Evolutionary conservation across 2,113 vertebrate species (phyloP), one percentile per base, ranked within the genome.

Genomic region (Tapirus terrestris): DNA sequence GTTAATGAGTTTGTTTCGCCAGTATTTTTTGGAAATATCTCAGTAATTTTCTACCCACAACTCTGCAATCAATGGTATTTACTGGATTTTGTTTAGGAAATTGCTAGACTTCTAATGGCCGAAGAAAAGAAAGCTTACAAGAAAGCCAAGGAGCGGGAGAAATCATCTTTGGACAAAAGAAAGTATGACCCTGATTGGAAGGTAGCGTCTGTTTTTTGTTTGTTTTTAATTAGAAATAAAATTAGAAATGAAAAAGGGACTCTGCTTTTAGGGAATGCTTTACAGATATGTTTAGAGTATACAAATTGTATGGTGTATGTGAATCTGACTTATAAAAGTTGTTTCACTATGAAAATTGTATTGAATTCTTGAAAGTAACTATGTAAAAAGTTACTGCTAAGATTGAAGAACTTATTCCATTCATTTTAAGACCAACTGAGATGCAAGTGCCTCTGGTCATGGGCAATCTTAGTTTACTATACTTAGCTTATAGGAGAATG

Each of bases 61-160:
- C 8, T 75, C 56, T 72, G 58, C 31, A 72, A 0, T 70, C 91
- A 90, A 14, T 93, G 60, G n/a, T 84, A 31, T 5, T 86, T 51
- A 36, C 67, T 96, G 27, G 65, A 5, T 97, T 94, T 97, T 60
- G 6, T 75, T 97, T 96, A 99, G 99, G 99, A 99, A 99, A 99
- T 99, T 0, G 99, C 99, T 83, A 99, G 99, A 18, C 98, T 99
- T 96, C 89, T 99, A 89, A 99, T 99, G 99, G 99, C 99, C 18
- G 99, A 99, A 98, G 99, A 99, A 97, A 99, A 99, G 97, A 99
- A 98, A 96, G 99, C 99, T 88, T 99, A 99, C 93, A 99, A 98
- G 96, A 99, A 98, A 98, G 99, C 97, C 31, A 99, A 96, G 97
- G 99, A 99, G 53, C 97, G 99, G 97, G 99, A 99, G 89, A 99